phyloP scores from a whole-genome alignment of 2,113 vertebrate species.

The human region DNA sequence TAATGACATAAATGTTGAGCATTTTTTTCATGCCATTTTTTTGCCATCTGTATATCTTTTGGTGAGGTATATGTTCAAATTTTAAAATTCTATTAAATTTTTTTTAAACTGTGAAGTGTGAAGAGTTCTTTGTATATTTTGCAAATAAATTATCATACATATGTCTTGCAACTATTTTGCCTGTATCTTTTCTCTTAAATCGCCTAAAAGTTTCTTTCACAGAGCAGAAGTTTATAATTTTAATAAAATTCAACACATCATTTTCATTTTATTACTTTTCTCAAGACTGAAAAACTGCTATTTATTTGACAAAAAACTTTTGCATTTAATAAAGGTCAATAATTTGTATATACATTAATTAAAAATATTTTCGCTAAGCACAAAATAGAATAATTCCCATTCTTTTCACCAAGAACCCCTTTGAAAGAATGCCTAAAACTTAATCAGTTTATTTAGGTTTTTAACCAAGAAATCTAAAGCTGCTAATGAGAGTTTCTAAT shows the following conservation, averaged over 20 bases:
- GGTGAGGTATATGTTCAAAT: background rate
- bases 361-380: constrained; percentile 46
- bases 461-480: background rate
- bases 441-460: background rate
- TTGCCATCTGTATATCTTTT: background rate
- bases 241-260: background rate
- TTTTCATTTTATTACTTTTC: too few relatives aligned
- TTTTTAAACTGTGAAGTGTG: too few relatives aligned
- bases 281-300: background rate
- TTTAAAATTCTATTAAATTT: background rate
- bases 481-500: background rate
- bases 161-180: background rate
- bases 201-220: background rate
- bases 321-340: constrained; percentile 12
- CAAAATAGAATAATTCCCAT: background rate
- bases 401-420: background rate
- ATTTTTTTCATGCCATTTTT: background rate
- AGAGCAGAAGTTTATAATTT: background rate
- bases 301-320: background rate
- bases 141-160: background rate
- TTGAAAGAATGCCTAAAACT: background rate
- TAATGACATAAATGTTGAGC: background rate
- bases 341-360: background rate
- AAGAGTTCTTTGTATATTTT: too few relatives aligned
- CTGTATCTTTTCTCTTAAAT: background rate